Evolutionary conservation across 1,140 invertebrate species (phyloP), one percentile per base, ranked within the genome.

Genomic region (Reticulitermes speratus): DNA sequence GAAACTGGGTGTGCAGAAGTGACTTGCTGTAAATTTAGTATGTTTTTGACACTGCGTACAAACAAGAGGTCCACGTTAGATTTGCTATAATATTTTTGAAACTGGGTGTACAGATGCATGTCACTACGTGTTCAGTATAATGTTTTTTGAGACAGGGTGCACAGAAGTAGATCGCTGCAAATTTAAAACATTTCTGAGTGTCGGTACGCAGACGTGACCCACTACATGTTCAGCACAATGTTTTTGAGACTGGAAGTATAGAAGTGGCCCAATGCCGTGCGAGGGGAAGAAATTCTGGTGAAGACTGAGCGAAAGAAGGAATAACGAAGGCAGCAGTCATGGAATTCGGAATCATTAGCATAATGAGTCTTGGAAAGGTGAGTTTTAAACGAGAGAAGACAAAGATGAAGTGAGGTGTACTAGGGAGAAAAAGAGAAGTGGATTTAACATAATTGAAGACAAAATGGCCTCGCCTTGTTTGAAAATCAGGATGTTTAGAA

Each of bases 401-500:
- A 75, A 75, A 75, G 65, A 75, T 30, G 65, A 30, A 75, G 65
- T 30, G 65, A n/a, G 52, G 52, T 55, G 52, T 55, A 55, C 16
- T 55, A 21, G 19, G 19, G 11, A n/a, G n/a, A 75, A 25, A 30
- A 30, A 75, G 65, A 75, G 65, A 75, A 75, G n/a, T 75, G 65
- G 65, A 75, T 25, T 75, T 25, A 25, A 75, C 65, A 75, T 75
- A 75, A 75, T 75, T 75, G 65, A 75, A 75, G 65, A 75, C 65
- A 75, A 75, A 75, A 75, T 75, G 65, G 65, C 65, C 65, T 75
- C 65, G 65, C 65, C 65, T 30, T 75, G 65, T 75, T 75, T 75
- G 7, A 75, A 75, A 75, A 75, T 25, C 65, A 25, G 65, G 65
- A 30, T 75, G 65, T n/a, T 75, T 19, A 65, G 59, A 65, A 65